Base-by-base conservation (phyloP, 2,113 vertebrate genomes). In the Leptobrachium ailaonicum region DNA sequence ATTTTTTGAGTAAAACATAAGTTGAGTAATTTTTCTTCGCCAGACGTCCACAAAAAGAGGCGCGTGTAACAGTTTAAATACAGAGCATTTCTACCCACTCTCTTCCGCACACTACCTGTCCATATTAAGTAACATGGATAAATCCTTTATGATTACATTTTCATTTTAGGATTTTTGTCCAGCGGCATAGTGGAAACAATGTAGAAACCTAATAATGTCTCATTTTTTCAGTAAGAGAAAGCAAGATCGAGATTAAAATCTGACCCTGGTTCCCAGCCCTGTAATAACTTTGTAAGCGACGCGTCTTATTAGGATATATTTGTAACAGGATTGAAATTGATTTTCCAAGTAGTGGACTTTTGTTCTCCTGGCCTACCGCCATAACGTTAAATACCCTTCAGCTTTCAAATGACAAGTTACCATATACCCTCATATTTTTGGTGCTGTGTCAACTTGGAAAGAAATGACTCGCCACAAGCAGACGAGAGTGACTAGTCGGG, bases 91-190 rank as follows among this genome's bases (percentile, higher is more conserved):
- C n/a, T 9, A 47, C 20, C 43, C 72, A 67, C 68, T 73, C 54
- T 68, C 47, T 67, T 41, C 42, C 41, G 47, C 63, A 47, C 71
- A 62, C 79, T 81, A 74, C 42, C 64, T 80, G 67, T 42, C 75
- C 79, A 75, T 69, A 81, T 81, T 75, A 81, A 69, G 71, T 62
- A 74, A 81, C 60, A 53, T 13, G 53, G 72, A 69, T 68, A 81
- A 81, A 75, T 75, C 79, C 53, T 13, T 20, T 13, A 58, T 41
- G 71, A 81, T 81, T 75, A 81, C 41, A 75, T 81, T 81, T 81
- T 81, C 79, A 81, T 81, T 81, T 75, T 41, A 64, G 53, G 64
- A 68, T 80, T 74, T 58, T 6, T 60, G 68, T 56, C 64, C 13
- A 58, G 71, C 7, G 60, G 64, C 71, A 13, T 14, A 68, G 42